These are phyloP conservation scores for Tetragonula carbonaria DNA, from an alignment of 2,888 invertebrate genomes.

Conservation along the genomic window DNA sequence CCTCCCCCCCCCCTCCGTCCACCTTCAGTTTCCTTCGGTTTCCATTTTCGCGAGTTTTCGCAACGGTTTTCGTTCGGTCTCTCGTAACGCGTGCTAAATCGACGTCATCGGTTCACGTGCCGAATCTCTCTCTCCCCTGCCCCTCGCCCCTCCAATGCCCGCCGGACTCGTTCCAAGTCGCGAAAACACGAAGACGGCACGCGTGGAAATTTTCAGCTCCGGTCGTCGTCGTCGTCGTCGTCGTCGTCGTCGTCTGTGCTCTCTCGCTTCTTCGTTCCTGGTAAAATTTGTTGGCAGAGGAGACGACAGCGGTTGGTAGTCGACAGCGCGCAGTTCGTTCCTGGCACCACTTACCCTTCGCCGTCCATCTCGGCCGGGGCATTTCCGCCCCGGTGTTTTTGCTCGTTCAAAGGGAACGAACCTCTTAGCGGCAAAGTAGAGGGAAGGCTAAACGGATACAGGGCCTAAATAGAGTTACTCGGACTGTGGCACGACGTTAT, in stretches of 20 bases:
- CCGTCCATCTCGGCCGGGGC: slow-evolving; percentile 54
- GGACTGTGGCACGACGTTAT: slow-evolving; percentile 15
- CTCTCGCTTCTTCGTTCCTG: not conserved
- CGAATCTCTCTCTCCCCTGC: not conserved
- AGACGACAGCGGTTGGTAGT: slow-evolving; percentile 9
- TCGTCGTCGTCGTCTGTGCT: not conserved
- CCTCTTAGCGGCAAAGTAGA: slow-evolving; percentile 52
- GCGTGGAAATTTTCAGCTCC: not conserved
- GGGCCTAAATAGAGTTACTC: slow-evolving; percentile 48
- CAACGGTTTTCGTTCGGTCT: not conserved
- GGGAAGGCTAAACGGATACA: slow-evolving; percentile 56
- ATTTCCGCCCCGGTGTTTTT: slow-evolving; percentile 65
- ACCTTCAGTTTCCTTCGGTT: no score
- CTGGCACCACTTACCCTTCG: slow-evolving; percentile 56
- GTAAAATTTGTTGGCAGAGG: slow-evolving; percentile 18
- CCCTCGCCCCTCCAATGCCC: no score
- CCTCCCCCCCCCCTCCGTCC: not conserved
- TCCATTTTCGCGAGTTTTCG: not conserved
- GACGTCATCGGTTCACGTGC: not conserved
- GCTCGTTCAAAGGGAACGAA: slow-evolving; percentile 62
- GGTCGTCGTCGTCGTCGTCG: no score
- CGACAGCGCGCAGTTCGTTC: slow-evolving; percentile 48
- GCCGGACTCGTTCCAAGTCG: not conserved
- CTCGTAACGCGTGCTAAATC: not conserved
- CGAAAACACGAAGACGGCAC: not conserved